Evolutionary conservation across 2,888 invertebrate species (phyloP).

Genomic region (Chorisops tibialis): DNA sequence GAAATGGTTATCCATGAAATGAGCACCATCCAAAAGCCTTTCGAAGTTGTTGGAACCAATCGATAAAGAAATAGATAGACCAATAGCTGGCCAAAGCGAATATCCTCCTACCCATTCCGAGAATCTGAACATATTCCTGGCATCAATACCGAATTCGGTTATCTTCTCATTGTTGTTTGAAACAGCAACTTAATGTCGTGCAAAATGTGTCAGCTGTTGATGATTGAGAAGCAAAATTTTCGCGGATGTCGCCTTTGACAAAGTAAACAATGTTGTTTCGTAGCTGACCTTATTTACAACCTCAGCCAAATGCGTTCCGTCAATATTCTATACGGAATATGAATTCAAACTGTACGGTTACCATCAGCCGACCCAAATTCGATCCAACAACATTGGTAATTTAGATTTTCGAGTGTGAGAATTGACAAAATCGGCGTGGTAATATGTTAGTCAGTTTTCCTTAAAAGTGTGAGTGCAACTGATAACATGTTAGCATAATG

Average conservation of each 20-base stretch:
- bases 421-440: too few relatives aligned
- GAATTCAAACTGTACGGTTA: constrained; percentile 88
- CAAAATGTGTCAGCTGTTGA: constrained; percentile 74
- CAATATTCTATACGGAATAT: constrained; percentile 98
- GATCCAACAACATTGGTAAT: constrained; percentile 98
- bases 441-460: too few relatives aligned
- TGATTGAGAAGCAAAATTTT: constrained; percentile 88
- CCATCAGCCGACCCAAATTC: constrained; percentile 98
- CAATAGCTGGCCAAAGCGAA: constrained; percentile 99
- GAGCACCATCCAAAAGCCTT: constrained; percentile 84
- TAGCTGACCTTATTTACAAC: constrained; percentile 84
- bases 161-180: constrained; percentile 94
- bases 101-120: constrained; percentile 99
- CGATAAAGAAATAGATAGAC: constrained; percentile 88
- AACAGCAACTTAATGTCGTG: constrained; percentile 96
- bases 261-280: constrained; percentile 94
- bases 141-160: constrained; percentile 95
- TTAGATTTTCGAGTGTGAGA: too few relatives aligned
- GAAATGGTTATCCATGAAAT: constrained; percentile 94
- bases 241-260: constrained; percentile 98
- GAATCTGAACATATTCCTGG: constrained; percentile 98
- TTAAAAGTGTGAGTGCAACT: too few relatives aligned
- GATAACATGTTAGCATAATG: too few relatives aligned
- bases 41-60: constrained; percentile 96
- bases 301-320: constrained; percentile 96